Evolutionary conservation across 2,113 vertebrate genomes (phyloP).

Genomic region (Pontoporia blainvillei): DNA sequence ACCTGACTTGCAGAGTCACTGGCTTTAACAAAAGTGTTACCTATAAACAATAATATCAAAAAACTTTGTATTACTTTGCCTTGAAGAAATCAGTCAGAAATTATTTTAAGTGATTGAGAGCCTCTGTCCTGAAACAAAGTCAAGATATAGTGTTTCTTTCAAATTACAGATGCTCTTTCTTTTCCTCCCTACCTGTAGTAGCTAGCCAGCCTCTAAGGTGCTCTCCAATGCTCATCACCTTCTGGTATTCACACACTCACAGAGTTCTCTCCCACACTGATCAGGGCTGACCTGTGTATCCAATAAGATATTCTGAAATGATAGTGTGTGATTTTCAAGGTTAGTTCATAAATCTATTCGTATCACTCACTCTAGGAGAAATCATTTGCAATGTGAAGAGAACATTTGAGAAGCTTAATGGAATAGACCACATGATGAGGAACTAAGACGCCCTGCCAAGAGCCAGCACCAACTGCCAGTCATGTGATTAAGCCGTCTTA

Average conservation of each 20-base stretch:
- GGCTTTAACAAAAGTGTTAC: neutral
- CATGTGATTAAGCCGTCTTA: neutral
- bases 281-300: neutral
- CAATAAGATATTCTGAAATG: neutral
- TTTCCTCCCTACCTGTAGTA: neutral
- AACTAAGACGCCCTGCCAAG: neutral
- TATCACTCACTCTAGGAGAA: neutral
- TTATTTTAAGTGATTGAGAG: neutral
- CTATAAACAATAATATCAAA: neutral
- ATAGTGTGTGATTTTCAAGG: neutral
- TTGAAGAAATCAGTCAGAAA: slow-evolving; percentile 9
- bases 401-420: neutral
- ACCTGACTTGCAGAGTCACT: neutral
- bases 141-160: neutral
- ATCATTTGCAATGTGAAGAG: neutral
- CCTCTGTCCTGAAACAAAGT: neutral
- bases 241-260: neutral
- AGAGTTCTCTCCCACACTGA: neutral
- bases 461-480: neutral
- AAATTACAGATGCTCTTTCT: neutral
- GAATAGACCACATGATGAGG: neutral
- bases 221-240: neutral
- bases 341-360: neutral
- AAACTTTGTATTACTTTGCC: neutral
- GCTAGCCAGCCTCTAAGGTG: neutral